Evolutionary conservation across 2,797 vertebrate genomes (phyloP).

Genomic region (Anomalospiza imberbis): DNA sequence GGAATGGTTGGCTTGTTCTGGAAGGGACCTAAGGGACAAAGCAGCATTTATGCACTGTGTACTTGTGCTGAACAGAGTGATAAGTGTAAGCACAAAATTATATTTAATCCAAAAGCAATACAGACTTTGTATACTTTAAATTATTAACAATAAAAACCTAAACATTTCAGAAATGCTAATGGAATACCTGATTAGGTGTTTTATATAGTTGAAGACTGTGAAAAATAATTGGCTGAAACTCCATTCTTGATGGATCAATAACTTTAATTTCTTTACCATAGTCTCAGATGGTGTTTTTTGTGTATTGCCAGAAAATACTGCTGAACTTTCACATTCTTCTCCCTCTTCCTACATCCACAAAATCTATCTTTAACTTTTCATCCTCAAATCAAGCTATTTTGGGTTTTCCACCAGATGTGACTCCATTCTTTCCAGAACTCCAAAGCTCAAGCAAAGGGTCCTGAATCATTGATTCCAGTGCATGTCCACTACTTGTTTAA

Average conservation of each 20-base stretch:
- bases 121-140: neutral
- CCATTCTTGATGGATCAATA: neutral
- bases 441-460: neutral
- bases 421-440: neutral
- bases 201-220: neutral
- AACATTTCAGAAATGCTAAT: neutral
- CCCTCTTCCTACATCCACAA: neutral
- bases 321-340: neutral
- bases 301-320: neutral
- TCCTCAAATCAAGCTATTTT: neutral
- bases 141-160: neutral
- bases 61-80: neutral
- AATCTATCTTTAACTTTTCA: neutral
- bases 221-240: neutral
- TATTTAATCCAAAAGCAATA: neutral
- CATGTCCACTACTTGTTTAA: neutral
- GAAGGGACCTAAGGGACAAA: neutral
- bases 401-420: neutral
- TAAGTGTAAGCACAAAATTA: neutral
- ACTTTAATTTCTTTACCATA: neutral
- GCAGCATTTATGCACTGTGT: neutral
- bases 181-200: neutral
- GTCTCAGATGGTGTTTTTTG: neutral
- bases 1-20: neutral
- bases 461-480: neutral